Evolutionary conservation across 2,888 invertebrate species (phyloP), one percentile per base, ranked within the genome.

Genomic region (Nezara viridula): DNA sequence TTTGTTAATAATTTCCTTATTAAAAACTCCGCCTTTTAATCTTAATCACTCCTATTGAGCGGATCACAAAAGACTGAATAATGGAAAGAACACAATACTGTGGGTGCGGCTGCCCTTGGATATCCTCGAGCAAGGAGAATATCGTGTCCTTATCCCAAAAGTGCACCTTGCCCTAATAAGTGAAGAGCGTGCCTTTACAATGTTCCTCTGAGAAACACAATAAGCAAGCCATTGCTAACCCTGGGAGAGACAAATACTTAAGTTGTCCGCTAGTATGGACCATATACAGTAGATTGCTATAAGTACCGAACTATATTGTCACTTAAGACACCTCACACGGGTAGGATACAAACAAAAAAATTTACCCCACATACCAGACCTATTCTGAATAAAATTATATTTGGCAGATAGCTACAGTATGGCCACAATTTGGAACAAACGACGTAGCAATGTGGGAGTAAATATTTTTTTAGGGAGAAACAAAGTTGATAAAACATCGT

Each of bases 1-100:
- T n/a, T n/a, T n/a, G n/a, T n/a, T n/a, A 55, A 27, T 60, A 16
- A 27, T 60, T 60, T 60, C 3, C 60, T 27, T 9, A 27, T 27
- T 60, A 1, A 24, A 24, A 60, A 24, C 1, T 60, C 27, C 27
- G 14, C 27, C 21, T 52, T 9, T n/a, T n/a, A 44, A 7, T 55
- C 14, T 60, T 60, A 2, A 27, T 60, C 4, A 21, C 3, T 7
- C 10, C 5, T 37, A 37, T 60, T 60, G 19, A 73, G 7, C 14
- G 9, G 32, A 37, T 73, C 66, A 73, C 66, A 73, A 73, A 73
- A 73, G 66, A 73, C 32, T 37, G 66, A 73, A 73, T 73, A 73
- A 73, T 73, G 66, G 66, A 73, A 73, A 73, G 66, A 32, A 37
- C 66, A 73, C 66, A 73, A 73, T 37, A 12, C 19, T 6, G 60